These are phyloP conservation scores for Drosophila jambulina DNA, from an alignment of 1,140 invertebrate genomes.

Conservation along the genomic window DNA sequence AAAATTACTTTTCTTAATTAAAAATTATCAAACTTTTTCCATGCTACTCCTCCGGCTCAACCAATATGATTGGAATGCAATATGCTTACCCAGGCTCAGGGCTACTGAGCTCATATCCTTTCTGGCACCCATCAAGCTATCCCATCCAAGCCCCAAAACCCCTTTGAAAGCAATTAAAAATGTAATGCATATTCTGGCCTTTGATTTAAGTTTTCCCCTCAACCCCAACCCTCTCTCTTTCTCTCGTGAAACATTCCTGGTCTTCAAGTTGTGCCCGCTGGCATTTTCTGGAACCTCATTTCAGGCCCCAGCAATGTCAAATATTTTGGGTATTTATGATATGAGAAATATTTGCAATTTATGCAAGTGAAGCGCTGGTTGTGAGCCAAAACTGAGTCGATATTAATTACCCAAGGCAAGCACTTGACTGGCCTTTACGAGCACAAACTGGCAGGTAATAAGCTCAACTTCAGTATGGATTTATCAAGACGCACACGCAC, in stretches of 20 bases:
- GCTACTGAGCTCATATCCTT: conserved; percentile 7
- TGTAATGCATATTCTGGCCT: conserved; percentile 57
- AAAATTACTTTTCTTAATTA: conserved; percentile 26
- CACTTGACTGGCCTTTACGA: neutral
- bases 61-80: conserved; percentile 42
- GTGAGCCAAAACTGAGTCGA: conserved; percentile 1
- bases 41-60: neutral
- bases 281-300: conserved; percentile 8
- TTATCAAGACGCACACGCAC: conserved; percentile 7
- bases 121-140: neutral
- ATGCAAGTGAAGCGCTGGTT: conserved; percentile 6
- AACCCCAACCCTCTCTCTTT: too few relatives aligned
- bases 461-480: neutral
- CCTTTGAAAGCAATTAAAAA: conserved; percentile 50
- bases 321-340: conserved; percentile 67
- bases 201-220: conserved; percentile 41
- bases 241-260: conserved; percentile 3
- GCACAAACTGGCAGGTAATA: conserved; percentile 9
- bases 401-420: conserved; percentile 57
- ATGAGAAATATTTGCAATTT: conserved; percentile 57
- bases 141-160: neutral
- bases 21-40: conserved; percentile 25
- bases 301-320: conserved; percentile 26
- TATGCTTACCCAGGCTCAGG: neutral
- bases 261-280: conserved; percentile 18